phyloP scores from a whole-genome alignment of 1,140 invertebrate genomes.

The Popillia japonica region DNA sequence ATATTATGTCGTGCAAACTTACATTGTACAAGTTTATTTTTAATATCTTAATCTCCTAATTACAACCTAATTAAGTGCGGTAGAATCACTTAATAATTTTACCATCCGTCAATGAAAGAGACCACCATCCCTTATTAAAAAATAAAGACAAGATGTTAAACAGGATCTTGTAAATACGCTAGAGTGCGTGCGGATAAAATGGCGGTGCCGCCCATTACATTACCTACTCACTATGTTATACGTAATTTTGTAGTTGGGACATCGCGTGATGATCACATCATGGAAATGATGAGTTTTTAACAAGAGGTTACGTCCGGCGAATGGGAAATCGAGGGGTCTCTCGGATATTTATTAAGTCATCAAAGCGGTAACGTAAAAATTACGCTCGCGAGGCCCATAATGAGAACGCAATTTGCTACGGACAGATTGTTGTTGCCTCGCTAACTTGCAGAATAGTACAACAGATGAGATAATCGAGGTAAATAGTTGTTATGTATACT shows the following conservation, averaged over 20 bases:
- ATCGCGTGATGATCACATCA: neutral
- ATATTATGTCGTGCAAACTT: neutral
- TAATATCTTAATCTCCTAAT: no score
- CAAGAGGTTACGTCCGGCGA: slow-evolving; percentile 5
- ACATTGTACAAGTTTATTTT: no score
- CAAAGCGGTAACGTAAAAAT: slow-evolving; percentile 10
- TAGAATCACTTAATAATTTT: no score
- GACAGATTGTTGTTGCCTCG: neutral
- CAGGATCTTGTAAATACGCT: no score
- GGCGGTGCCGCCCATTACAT: neutral
- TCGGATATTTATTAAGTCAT: slow-evolving; percentile 30
- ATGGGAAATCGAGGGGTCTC: neutral
- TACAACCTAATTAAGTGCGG: no score
- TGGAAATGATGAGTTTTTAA: slow-evolving; percentile 26
- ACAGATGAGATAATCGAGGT: neutral
- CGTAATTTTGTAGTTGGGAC: neutral
- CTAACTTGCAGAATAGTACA: neutral
- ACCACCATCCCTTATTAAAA: no score
- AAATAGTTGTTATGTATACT: no score
- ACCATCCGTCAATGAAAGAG: no score
- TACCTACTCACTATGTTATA: neutral
- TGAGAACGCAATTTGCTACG: slow-evolving; percentile 10
- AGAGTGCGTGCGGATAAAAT: neutral
- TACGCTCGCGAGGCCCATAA: slow-evolving; percentile 1
- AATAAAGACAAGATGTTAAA: no score